Percentiles rank a stretch among this genome's conserved stretches.
Evolutionary conservation across 2,888 invertebrate species (phyloP).

Genomic region (Meganola albula): DNA sequence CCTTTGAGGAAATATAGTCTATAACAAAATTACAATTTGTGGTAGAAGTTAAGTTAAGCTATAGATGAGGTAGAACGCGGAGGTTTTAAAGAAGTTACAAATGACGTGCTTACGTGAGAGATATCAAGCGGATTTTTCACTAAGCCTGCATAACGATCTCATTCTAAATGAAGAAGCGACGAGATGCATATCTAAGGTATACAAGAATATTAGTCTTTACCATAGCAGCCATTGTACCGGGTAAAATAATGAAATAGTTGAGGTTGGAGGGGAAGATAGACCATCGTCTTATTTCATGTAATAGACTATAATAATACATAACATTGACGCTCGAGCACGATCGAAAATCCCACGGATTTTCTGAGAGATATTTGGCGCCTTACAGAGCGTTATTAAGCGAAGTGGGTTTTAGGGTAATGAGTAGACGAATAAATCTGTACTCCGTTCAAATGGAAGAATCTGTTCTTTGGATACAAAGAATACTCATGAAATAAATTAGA

Average conservation of each 20-base stretch:
- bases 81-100: slow-evolving; percentile 48
- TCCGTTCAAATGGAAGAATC: slow-evolving; percentile 50
- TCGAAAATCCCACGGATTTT: slow-evolving; percentile 68
- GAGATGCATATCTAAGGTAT: slow-evolving; percentile 50
- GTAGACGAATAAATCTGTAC: slow-evolving; percentile 58
- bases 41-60: slow-evolving; percentile 43
- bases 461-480: slow-evolving; percentile 59
- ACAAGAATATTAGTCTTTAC: slow-evolving; percentile 71
- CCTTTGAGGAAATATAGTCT: slow-evolving; percentile 38
- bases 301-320: too few species aligned
- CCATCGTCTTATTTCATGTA: too few species aligned
- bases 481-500: slow-evolving; percentile 61
- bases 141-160: slow-evolving; percentile 61
- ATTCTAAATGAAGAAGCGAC: slow-evolving; percentile 61
- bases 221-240: slow-evolving; percentile 59
- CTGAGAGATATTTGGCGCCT: slow-evolving; percentile 66
- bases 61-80: slow-evolving; percentile 37
- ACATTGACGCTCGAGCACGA: too few species aligned
- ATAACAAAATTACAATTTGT: slow-evolving; percentile 47
- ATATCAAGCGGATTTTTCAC: slow-evolving; percentile 52
- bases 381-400: slow-evolving; percentile 72
- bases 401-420: slow-evolving; percentile 74
- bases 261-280: slow-evolving; percentile 52
- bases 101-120: slow-evolving; percentile 62
- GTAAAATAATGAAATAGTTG: slow-evolving; percentile 74